phyloP scores from a whole-genome alignment of 2,797 vertebrate species.

The Rhabdomys pumilio region DNA sequence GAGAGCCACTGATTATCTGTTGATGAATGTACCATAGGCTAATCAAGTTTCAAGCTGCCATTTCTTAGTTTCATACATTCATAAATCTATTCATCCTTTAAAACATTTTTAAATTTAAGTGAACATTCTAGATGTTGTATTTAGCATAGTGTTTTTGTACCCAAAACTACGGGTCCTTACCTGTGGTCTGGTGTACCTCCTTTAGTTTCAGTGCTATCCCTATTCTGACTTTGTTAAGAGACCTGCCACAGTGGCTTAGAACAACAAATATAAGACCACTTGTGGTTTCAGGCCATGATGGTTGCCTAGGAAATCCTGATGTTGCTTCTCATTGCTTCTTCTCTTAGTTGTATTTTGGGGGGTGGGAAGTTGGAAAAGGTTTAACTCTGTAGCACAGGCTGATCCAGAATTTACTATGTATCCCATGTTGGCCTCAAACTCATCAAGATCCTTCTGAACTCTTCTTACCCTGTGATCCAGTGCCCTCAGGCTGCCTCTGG shows the following conservation, averaged over 20 bases:
- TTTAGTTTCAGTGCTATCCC: neutral
- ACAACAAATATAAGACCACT: neutral
- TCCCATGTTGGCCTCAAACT: neutral
- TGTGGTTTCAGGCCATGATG: neutral
- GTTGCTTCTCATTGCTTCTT: neutral
- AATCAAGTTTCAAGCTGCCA: neutral
- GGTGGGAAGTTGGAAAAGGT: neutral
- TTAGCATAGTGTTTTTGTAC: neutral
- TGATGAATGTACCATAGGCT: neutral
- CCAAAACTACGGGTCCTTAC: neutral
- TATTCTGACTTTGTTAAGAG: neutral
- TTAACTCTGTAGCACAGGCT: neutral
- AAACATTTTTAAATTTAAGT: slow-evolving; percentile 16
- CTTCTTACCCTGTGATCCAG: neutral
- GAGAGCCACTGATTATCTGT: neutral
- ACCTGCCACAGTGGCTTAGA: no score
- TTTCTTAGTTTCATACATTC: neutral
- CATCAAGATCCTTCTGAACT: neutral
- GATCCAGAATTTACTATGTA: neutral
- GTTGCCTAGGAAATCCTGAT: neutral
- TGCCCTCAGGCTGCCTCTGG: neutral
- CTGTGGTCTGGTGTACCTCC: neutral
- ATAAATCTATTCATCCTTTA: slow-evolving; percentile 1
- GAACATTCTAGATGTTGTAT: neutral
- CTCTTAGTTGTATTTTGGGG: neutral